Evolutionary conservation across 2,888 invertebrate genomes (phyloP), one percentile per base, ranked within the genome.

Genomic region (Ferdinandea cuprea): DNA sequence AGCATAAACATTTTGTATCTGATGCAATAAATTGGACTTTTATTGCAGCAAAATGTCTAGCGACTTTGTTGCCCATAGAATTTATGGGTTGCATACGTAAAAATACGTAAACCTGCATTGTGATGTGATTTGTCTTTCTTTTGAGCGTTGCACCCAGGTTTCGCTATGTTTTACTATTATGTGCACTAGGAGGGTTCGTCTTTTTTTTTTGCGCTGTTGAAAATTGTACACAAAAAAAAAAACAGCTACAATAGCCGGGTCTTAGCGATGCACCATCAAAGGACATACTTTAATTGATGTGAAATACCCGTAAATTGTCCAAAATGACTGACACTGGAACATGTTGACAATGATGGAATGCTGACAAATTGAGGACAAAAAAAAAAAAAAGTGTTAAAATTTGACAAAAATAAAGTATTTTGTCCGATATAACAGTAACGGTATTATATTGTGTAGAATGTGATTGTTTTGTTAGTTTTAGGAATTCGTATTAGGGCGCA

Each of bases 1-100:
- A 42, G 61, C 83, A 72, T 77, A 83, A 83, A 72, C 83, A 83
- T 83, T 83, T 83, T 83, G 83, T 83, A 83, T 83, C 83, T 83
- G 83, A 83, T 83, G 83, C 83, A 83, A 83, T 83, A 83, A 83
- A 83, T 83, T 68, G 83, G 83, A 83, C 83, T 83, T 83, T 83
- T 83, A 83, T 83, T 83, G 83, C 83, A 83, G 83, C 83, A 83
- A 63, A 83, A 83, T 83, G 83, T 83, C 83, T 83, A 77, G 83
- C 83, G 83, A 83, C 83, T 83, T 83, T 83, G 83, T 83, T 83
- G 83, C 83, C 72, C 50, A 50, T 77, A 76, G 77, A 73, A 83
- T 83, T 83, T 83, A 83, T 83, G 83, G 83, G 66, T 69, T 83
- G 83, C 83, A 83, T 83, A 83, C 83, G 83, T 77, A 77, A 83